Evolutionary conservation across 2,113 vertebrate species (phyloP), one percentile per base, ranked within the genome.

Genomic region (Craseonycteris thonglongyai): DNA sequence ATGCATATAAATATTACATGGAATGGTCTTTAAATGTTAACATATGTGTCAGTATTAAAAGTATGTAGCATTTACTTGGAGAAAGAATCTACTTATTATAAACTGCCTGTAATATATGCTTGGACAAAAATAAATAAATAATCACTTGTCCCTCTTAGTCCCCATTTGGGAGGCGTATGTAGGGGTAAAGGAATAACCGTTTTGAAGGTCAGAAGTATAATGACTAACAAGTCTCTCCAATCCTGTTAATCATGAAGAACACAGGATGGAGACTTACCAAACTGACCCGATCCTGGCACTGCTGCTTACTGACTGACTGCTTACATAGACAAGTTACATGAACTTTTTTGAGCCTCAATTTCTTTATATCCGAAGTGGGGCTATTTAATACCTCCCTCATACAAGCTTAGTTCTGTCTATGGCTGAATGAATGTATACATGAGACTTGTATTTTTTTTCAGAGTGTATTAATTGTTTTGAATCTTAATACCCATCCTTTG

Each of bases 21-120:
- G 75, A 93, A 84, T 95, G 35, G 85, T 95, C 65, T 90, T 94
- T 94, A 96, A 93, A 93, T 92, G 88, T 90, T 97, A 95, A 84
- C 87, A 24, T 95, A 88, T 93, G 74, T 94, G 90, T 94, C 90
- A 88, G 35, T 88, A 92, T 94, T 94, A 92, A 95, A 97, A 96
- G 71, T 88, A 92, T 24, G 54, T 90, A 74, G 11, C 80, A 63
- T 92, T 96, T 86, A 35, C 38, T 63, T 54, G 33, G 42, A 59
- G 30, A 91, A 85, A 90, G 12, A 87, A 42, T 45, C n/a, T 83
- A 45, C 51, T 56, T 94, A 94, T 94, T 71, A 71, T 71, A 83
- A 94, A 71, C 35, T 65, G 30, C 13, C 47, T 56, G 12, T 61
- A 79, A 68, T 66, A 61, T 59, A 49, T 69, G 56, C 61, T 91